These are phyloP conservation scores for Ictalurus furcatus DNA, from an alignment of 2,113 vertebrate species.

Conservation along the genomic window DNA sequence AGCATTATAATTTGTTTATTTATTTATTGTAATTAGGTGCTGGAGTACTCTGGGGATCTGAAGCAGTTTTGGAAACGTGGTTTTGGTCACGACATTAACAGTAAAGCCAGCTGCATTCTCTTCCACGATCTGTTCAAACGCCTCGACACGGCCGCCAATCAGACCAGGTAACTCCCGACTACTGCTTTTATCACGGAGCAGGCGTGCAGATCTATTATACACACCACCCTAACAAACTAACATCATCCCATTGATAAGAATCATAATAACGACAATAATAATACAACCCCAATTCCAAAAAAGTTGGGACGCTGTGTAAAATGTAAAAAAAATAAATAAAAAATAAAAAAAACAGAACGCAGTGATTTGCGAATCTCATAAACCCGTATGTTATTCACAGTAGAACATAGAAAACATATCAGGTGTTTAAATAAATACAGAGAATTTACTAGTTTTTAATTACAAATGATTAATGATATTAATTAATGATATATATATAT, in stretches of 20 bases:
- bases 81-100: slow-evolving; percentile 89
- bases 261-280: not conserved
- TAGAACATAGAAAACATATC: no score
- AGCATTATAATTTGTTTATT: not conserved
- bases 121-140: slow-evolving; percentile 90
- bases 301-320: no score
- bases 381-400: no score
- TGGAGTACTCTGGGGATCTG: slow-evolving; percentile 91
- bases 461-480: no score
- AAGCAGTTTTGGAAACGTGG: slow-evolving; percentile 96
- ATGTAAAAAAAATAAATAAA: no score
- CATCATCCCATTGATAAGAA: not conserved
- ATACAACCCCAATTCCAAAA: no score
- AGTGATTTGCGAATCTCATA: no score
- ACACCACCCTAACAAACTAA: not conserved
- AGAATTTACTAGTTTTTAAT: no score
- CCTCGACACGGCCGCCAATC: slow-evolving; percentile 73
- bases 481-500: no score
- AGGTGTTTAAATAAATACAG: no score
- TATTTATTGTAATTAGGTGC: slow-evolving; percentile 69
- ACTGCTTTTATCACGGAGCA: not conserved
- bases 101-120: slow-evolving; percentile 88
- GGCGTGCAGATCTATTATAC: not conserved
- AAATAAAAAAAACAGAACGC: no score
- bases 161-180: not conserved